Base-by-base conservation (phyloP, 1,140 invertebrate species). In the Aphaenogaster rudis region DNA sequence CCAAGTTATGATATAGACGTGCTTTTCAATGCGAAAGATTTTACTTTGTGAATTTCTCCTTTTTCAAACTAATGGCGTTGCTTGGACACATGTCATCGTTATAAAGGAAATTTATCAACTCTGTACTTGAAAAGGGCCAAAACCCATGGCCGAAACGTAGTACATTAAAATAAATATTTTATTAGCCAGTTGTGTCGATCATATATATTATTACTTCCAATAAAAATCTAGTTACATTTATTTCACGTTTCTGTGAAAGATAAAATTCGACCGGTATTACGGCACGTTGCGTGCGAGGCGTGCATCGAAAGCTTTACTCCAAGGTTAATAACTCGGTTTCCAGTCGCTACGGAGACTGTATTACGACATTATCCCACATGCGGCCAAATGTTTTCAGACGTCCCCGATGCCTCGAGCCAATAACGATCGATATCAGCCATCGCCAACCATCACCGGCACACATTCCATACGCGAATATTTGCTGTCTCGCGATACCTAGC, bases 361-460 rank as follows among this genome's bases (percentile, higher is more conserved):
- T 81, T 33, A 71, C 21, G 28, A 64, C 21, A 48, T 63, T 63
- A 42, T 74, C 8, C 17, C 67, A 57, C 52, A 39, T 61, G 45
- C 42, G 17, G 42, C 9, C 6, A 74, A 74, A 82, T 74, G 42
- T 82, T 74, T 82, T 74, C 13, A 71, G 50, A 81, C 67, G 11
- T 42, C 28, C 7, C 28, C 17, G 59, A 84, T 11, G 67, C 59
- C 69, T 74, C 79, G 50, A 2, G 69, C 39, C 21, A 74, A 72
- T 21, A 15, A 50, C 8, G 39, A 81, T 67, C 36, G 21, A 39
- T 52, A 69, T 74, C n/a, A 50, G n/a, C 57, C 21, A 11, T 64
- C 11, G n/a, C 9, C 50, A 3, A 28, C 21, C 39, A 9, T 28
- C 21, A 28, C 21, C 48, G 17, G n/a, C 50, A 9, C 57, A 48